Base-by-base conservation (phyloP, 1,140 invertebrate species). In the Lepidotrigona ventralis region DNA sequence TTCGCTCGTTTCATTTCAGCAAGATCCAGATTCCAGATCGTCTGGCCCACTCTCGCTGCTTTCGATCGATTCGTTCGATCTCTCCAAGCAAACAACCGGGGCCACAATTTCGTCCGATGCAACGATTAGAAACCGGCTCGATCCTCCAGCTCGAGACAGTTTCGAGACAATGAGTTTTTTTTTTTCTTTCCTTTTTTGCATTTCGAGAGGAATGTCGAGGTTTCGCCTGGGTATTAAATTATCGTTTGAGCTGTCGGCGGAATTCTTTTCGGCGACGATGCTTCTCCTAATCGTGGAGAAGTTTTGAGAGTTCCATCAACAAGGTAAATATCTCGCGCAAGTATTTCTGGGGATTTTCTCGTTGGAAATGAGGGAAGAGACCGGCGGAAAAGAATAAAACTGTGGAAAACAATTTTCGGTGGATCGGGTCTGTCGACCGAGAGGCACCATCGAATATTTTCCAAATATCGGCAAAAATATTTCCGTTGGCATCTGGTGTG, bases 381-480 rank as follows among this genome's bases (percentile, higher is more conserved):
- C 8, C 63, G 26, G 17, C 5, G 15, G 26, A 19, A 15, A 33
- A 19, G 26, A 66, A 66, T 39, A 19, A 33, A 66, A 66, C 17
- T 5, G 1, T 23, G 33, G 12, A 46, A 51, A 70, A 23, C 12
- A 51, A 70, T 70, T 51, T n/a, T 23, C 39, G 6, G 26, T 19
- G 26, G 64, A 66, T 29, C 60, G 66, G 23, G 29, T 69, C 21
- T 39, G 33, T 19, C 33, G 33, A 69, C 19, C 19, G 88, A 87
- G 39, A 81, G 72, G 69, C 78, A 74, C 6, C 71, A 26, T 39
- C 72, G 74, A 63, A 82, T 89, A 91, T 89, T 91, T 91, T 29
- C 54, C 33, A 5, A 63, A 80, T 72, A 64, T 54, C 56, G 39
- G 21, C 14, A 63, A 80, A 79, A 80, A 73, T 73, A 73, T 53